Conservation (phyloP, 2,888 invertebrate genomes). For the Acleris sparsana region DNA sequence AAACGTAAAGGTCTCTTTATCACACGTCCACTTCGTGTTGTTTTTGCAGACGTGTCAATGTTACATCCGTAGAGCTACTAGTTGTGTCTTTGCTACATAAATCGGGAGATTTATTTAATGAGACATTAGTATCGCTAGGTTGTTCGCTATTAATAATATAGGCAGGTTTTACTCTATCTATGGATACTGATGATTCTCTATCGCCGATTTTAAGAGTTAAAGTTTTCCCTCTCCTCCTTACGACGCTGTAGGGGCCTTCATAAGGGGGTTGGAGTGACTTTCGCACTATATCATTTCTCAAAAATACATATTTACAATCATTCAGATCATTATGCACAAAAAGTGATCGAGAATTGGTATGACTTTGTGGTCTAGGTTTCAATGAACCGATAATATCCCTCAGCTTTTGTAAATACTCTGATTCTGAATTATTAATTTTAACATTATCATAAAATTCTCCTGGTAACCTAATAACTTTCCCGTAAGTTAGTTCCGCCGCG, state of each 20-base stretch:
- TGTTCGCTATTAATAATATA: not conserved
- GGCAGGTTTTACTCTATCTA: constrained; percentile 7
- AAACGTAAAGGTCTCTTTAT: constrained; percentile 4
- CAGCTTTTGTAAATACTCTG: not conserved
- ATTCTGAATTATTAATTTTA: not conserved
- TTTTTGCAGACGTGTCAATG: not conserved
- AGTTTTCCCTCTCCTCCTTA: constrained; percentile 2
- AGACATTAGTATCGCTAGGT: not conserved
- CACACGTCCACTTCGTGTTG: constrained; percentile 11
- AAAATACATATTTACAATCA: not conserved
- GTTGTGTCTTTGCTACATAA: not conserved
- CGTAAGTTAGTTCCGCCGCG: constrained; percentile 1
- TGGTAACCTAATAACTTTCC: not conserved
- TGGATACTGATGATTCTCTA: not conserved
- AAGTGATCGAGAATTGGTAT: not conserved
- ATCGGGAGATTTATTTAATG: not conserved
- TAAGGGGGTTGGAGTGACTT: constrained; percentile 6
- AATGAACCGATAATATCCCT: not conserved
- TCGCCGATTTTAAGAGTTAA: not conserved
- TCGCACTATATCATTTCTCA: not conserved
- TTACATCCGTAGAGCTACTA: not conserved
- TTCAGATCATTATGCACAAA: constrained; percentile 5
- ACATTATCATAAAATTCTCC: constrained; percentile 5
- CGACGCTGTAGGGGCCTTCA: constrained; percentile 3
- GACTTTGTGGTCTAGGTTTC: not conserved